Conservation (phyloP, 2,888 invertebrate species). For the Cataglyphis altisquamis region DNA sequence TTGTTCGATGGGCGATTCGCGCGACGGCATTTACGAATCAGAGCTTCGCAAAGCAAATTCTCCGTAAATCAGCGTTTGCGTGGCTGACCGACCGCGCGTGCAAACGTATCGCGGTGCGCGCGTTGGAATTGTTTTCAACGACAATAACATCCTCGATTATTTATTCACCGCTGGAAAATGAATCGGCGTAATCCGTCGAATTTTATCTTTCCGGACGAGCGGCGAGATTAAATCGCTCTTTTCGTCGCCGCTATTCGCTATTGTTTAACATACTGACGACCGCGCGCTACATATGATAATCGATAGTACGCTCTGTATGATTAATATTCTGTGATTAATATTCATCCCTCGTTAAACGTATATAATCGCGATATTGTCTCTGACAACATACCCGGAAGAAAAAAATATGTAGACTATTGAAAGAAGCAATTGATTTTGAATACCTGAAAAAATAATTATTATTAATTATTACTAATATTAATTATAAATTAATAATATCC, state of each 20-base stretch:
- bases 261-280: constrained; percentile 53
- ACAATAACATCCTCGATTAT: constrained; percentile 58
- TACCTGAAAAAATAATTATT: background rate
- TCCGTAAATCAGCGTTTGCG: constrained; percentile 58
- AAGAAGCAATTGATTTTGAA: background rate
- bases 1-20: constrained; percentile 49
- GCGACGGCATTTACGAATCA: constrained; percentile 56
- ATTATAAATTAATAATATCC: background rate
- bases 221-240: constrained; percentile 56
- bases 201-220: constrained; percentile 51
- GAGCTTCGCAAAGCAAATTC: constrained; percentile 55
- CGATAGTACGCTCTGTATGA: constrained; percentile 46
- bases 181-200: constrained; percentile 56
- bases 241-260: constrained; percentile 42
- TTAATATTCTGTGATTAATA: constrained; percentile 49
- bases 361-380: constrained; percentile 17
- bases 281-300: constrained; percentile 38
- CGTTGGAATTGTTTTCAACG: constrained; percentile 51
- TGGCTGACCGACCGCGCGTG: constrained; percentile 59
- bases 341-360: constrained; percentile 33
- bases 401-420: background rate
- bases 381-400: background rate
- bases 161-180: constrained; percentile 60
- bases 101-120: constrained; percentile 49
- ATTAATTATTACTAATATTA: constrained; percentile 1